These are phyloP conservation scores for Lepus townsendii DNA, from an alignment of 2,797 vertebrate species.

Conservation along the genomic window DNA sequence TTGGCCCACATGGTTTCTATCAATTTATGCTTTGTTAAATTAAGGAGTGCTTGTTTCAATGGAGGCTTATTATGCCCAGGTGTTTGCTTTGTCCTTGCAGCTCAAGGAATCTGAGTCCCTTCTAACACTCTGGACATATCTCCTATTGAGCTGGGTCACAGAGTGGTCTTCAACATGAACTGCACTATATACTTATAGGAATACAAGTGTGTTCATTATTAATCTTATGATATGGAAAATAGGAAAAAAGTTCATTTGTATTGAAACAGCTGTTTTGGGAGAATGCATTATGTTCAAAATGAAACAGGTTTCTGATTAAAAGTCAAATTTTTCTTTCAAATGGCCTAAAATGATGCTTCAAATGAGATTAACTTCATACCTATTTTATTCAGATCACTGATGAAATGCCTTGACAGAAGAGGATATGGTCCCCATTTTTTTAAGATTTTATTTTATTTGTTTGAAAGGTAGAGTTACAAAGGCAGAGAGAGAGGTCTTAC, in stretches of 20 bases:
- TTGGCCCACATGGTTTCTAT: background rate
- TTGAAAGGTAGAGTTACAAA: too few relatives aligned
- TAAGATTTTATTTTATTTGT: too few relatives aligned
- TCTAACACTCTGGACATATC: background rate
- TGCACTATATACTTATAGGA: background rate
- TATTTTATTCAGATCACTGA: conserved; percentile 62
- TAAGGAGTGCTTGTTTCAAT: background rate
- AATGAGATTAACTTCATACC: conserved; percentile 66
- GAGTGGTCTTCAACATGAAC: background rate
- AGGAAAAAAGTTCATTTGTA: conserved; percentile 64
- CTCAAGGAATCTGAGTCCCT: background rate
- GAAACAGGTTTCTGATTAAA: conserved; percentile 75
- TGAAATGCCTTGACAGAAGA: conserved; percentile 55
- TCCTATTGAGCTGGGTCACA: background rate
- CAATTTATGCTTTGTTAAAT: background rate
- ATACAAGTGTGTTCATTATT: conserved; percentile 36
- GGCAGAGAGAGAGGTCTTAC: too few relatives aligned
- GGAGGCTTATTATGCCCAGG: background rate
- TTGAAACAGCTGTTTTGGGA: conserved; percentile 50
- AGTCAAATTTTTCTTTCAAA: conserved; percentile 58
- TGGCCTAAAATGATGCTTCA: conserved; percentile 53
- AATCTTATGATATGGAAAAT: conserved; percentile 64
- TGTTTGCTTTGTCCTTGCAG: background rate
- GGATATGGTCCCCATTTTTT: background rate
- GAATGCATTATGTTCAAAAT: conserved; percentile 48